Evolutionary conservation across 1,140 invertebrate species (phyloP), one percentile per base, ranked within the genome.

Genomic region (Drosophila truncata): DNA sequence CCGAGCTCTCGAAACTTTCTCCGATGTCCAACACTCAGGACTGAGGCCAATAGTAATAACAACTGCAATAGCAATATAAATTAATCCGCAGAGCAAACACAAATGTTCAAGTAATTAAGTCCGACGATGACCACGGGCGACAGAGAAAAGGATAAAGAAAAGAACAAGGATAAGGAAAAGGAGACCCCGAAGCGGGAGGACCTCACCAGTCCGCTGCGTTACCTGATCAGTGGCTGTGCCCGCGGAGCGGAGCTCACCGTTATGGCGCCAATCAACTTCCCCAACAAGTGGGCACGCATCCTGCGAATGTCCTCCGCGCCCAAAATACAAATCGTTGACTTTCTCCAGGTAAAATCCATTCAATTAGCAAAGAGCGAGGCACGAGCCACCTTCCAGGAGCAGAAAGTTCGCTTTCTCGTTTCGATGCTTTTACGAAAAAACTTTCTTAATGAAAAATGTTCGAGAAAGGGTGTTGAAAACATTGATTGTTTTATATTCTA

Each of bases 201-300:
- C 50, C 78, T 91, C 54, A 62, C 86, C 49, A 75, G 82, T 42
- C 80, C 90, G 7, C 69, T 92, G 47, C 78, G 82, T 29, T 91
- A 80, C 72, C 58, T 92, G 66, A 84, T 92, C 61, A 82, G 80
- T 61, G 78, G 88, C 31, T 91, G 86, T 84, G 78, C 73, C 8
- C 60, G 74, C 31, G 80, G 79, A 8, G 57, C 80, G 0, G 90
- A 91, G 37, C 20, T 83, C 4, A 78, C 79, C 13, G 63, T 78
- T 86, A 92, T 93, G 93, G 93, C 78, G 80, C 94, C 62, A 67
- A 93, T 72, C 82, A 93, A 85, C 57, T 82, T 94, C 27, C 93
- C 94, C 46, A 93, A 94, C 35, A 94, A 94, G 78, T 95, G 94
- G 94, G 94, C 93, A 8, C 94, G 94, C 77, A 94, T 95, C 77